Percentiles rank a stretch among this genome's conserved stretches.
phyloP scores from a whole-genome alignment of 2,797 vertebrate species.

The Hoplostethus mediterraneus region DNA sequence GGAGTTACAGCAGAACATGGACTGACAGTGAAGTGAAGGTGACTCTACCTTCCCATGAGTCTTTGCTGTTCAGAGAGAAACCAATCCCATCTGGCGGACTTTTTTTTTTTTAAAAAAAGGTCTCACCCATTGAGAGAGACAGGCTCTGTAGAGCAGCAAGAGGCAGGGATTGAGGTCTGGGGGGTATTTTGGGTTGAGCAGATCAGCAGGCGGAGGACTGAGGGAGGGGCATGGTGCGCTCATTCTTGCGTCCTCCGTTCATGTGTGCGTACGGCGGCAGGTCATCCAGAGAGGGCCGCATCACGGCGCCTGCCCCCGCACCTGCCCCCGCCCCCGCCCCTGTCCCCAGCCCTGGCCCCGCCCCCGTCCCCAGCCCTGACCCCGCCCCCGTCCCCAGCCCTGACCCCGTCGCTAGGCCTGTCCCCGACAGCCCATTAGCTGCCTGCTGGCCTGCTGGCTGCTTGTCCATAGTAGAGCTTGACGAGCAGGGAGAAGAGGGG shows the following conservation, averaged over 20 bases:
- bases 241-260: slow-evolving; percentile 96
- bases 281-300: slow-evolving; percentile 91
- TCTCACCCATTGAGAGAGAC: slow-evolving; percentile 41
- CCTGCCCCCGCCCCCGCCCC: slow-evolving; percentile 24
- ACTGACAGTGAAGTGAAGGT: slow-evolving; percentile 43
- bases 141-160: slow-evolving; percentile 43
- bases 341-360: too few species aligned
- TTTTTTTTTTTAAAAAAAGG: slow-evolving; percentile 19
- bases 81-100: slow-evolving; percentile 40
- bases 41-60: slow-evolving; percentile 67
- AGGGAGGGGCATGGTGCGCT: slow-evolving; percentile 93
- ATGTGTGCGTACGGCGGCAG: slow-evolving; percentile 96
- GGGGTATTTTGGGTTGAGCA: slow-evolving; percentile 7
- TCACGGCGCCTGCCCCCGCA: slow-evolving; percentile 69
- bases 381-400: not conserved
- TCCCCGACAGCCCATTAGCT: slow-evolving; percentile 85
- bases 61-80: slow-evolving; percentile 48
- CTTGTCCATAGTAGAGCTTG: slow-evolving; percentile 84
- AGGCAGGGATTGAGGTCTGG: slow-evolving; percentile 38
- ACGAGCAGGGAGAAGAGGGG: slow-evolving; percentile 72
- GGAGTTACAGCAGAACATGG: slow-evolving; percentile 91
- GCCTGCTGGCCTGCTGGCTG: slow-evolving; percentile 88
- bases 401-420: slow-evolving; percentile 15
- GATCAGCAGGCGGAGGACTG: slow-evolving; percentile 98
- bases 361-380: slow-evolving; percentile 76